Evolutionary conservation across 1,140 invertebrate genomes (phyloP), one percentile per base, ranked within the genome.

Genomic region (Apis cerana): DNA sequence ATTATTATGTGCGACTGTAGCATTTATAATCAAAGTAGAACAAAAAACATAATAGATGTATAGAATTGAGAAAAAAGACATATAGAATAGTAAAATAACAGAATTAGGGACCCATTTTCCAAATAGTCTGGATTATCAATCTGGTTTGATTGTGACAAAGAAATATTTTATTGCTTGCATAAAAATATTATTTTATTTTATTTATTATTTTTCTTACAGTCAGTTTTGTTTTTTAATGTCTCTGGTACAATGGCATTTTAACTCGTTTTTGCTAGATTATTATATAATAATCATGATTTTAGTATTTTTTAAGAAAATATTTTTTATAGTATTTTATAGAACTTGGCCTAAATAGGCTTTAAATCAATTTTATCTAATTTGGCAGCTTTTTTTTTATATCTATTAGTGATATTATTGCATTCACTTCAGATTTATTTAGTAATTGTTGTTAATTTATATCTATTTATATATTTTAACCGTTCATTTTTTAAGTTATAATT

Each of bases 21-120:
- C 87, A 67, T 89, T 90, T 90, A 87, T 90, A 90, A 90, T 90
- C 89, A 90, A 90, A 90, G 87, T 90, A 90, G 89, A 82, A 82
- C 43, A 23, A 27, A 48, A 74, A 67, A 82, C 56, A 56, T 54
- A 33, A 27, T 88, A 85, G 79, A 50, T 62, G 71, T 76, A 67
- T 88, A 88, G 83, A 75, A 9, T 82, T 61, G 67, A 80, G 50
- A 52, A 17, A 23, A 52, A 69, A 15, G 50, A 69, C 59, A 2
- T 69, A 70, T 58, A 75, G 43, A 75, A 27, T 85, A 88, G 75
- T 27, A 67, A 19, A 82, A 21, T 82, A 85, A 76, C 72, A 61
- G 21, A 69, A 79, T 75, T 87, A 87, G 85, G 70, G 75, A 85
- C 78, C 78, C 65, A 82, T 75, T 76, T 81, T 88, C 79, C 61